Evolutionary conservation across 2,888 invertebrate genomes (phyloP), one percentile per base, ranked within the genome.

Genomic region (Galeruca laticollis): DNA sequence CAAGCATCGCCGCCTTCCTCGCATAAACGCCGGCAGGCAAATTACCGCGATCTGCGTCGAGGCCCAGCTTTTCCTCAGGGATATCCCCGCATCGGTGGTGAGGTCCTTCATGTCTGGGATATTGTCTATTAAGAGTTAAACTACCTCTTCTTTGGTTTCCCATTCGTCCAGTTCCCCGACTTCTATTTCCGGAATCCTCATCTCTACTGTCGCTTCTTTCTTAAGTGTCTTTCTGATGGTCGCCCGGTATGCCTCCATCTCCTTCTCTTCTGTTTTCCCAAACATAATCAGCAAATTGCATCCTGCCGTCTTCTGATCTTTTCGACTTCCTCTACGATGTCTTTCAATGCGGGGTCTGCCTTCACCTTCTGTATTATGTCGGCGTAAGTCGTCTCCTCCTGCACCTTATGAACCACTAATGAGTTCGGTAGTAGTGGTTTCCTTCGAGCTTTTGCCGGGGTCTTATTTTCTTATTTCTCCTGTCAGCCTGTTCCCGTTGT

Each of bases 221-320:
- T n/a, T n/a, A n/a, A n/a, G n/a, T n/a, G n/a, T 6, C 37, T 37
- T 37, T 11, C 37, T 37, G 11, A 37, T 37, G 37, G 37, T 37
- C 11, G 37, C 37, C 11, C 37, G 37, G 37, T 37, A 37, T 9
- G 37, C 11, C 37, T 37, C 37, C 37, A 37, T 37, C 37, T 37
- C 37, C 37, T 37, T 37, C 37, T 37, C 37, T 37, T 37, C 37
- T n/a, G n/a, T n/a, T n/a, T n/a, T n/a, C n/a, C n/a, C n/a, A n/a
- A n/a, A n/a, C n/a, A n/a, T n/a, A n/a, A 37, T 37, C 37, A 37
- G 37, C 37, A 37, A 11, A 11, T 37, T 37, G 37, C 37, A 6
- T 37, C 37, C 37, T 37, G 37, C 37, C 37, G 37, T 37, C 6
- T 37, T 37, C 37, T 37, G 8, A 37, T 37, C 11, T 37, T 37